Percentiles rank a stretch among this genome's conserved stretches.
phyloP scores from a whole-genome alignment of 1,140 invertebrate genomes.

The Drosophila santomea region DNA sequence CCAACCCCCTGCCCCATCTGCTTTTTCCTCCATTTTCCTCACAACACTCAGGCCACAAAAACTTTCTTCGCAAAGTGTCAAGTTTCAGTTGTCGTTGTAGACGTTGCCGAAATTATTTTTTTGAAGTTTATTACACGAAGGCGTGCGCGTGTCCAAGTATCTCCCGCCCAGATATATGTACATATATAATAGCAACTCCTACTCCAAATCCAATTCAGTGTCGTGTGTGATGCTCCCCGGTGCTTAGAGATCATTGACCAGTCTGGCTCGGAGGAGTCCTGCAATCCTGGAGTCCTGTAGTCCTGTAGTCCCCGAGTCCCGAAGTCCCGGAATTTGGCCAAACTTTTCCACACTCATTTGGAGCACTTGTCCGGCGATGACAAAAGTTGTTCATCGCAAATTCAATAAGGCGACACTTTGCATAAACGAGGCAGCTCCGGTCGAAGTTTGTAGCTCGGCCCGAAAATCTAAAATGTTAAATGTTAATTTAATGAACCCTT shows the following conservation, averaged over 20 bases:
- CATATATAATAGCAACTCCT: conserved; percentile 14
- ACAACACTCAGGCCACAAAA: conserved; percentile 74
- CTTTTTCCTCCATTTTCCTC: not conserved
- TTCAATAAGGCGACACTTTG: conserved; percentile 69
- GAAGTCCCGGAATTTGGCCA: conserved; percentile 23
- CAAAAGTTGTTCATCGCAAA: conserved; percentile 62
- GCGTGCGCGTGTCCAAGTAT: conserved; percentile 46
- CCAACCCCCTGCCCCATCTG: not conserved
- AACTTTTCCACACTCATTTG: conserved; percentile 63
- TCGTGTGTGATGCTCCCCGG: conserved; percentile 33
- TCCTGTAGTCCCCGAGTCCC: not conserved
- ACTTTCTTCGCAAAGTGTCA: conserved; percentile 79
- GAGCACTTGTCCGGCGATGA: conserved; percentile 47
- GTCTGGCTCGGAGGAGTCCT: not conserved
- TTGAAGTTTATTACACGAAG: conserved; percentile 75
- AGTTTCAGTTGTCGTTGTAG: conserved; percentile 76
- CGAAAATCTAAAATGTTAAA: conserved; percentile 42
- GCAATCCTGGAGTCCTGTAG: not conserved
- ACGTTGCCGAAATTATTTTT: conserved; percentile 77
- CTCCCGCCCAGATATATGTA: conserved; percentile 16
- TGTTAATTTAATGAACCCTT: conserved; percentile 71
- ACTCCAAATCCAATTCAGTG: conserved; percentile 16
- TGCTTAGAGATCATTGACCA: conserved; percentile 54
- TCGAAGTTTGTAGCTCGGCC: conserved; percentile 28
- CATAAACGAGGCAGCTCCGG: conserved; percentile 55